Evolutionary conservation across 1,140 invertebrate genomes (phyloP).

Genomic region (Ostrea denselamellosa): DNA sequence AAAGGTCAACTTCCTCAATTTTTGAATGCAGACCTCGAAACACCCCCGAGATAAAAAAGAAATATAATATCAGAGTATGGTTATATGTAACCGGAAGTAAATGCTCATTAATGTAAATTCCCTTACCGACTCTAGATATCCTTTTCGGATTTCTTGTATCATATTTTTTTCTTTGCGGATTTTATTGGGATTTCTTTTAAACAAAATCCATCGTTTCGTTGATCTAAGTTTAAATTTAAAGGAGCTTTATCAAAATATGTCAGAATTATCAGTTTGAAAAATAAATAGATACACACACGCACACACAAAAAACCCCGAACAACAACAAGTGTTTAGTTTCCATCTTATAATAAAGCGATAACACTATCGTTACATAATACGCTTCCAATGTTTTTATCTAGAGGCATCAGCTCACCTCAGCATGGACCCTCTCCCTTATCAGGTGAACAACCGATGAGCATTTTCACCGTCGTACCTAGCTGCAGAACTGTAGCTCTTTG

Average conservation of each 20-base stretch:
- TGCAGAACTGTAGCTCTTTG: too few relatives aligned
- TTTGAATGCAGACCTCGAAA: too few relatives aligned
- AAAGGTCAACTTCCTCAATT: too few relatives aligned
- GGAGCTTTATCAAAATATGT: neutral
- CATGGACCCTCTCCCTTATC: conserved; percentile 2
- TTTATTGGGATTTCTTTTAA: conserved; percentile 15
- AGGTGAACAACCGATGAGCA: neutral
- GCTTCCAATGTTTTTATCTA: neutral
- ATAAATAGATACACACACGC: neutral
- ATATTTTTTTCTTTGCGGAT: neutral
- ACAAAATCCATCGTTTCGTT: neutral
- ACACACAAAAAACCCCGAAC: neutral
- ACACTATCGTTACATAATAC: conserved; percentile 25
- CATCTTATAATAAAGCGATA: conserved; percentile 8
- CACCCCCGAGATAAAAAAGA: too few relatives aligned
- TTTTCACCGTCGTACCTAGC: neutral
- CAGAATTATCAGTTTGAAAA: conserved; percentile 10
- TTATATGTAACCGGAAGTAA: too few relatives aligned
- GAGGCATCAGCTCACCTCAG: neutral
- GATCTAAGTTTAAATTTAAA: neutral
- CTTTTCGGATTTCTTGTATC: neutral
- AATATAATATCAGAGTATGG: too few relatives aligned
- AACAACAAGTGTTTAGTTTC: neutral
- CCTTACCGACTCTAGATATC: neutral
- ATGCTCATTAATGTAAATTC: too few relatives aligned